Base-by-base conservation (phyloP, 2,888 invertebrate species). In the Monopis laevigella region DNA sequence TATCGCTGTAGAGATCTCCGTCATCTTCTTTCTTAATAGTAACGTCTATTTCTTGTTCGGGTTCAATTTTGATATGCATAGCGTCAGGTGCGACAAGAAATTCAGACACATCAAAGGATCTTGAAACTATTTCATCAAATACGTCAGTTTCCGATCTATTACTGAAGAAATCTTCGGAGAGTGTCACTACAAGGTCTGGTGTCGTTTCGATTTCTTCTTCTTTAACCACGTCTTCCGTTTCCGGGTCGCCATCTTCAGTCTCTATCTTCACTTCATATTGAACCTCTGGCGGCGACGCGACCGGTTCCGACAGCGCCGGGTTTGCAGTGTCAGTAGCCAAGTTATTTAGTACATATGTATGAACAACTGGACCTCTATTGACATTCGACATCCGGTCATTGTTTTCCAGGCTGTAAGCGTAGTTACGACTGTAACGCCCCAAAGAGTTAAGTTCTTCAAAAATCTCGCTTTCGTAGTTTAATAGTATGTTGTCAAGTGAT, bases 361-460 rank as follows among this genome's bases (percentile, higher is more conserved):
- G 77, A 57, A 67, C 55, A 45, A 74, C 58, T 40, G 70, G 63
- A 24, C 59, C 60, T 45, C 62, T 57, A 62, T 62, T 70, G 59
- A 21, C 11, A 27, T 62, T 61, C 64, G 64, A 68, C 49, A 66
- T 73, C 68, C 77, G 77, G 51, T 64, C 72, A 70, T 74, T 77
- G 67, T 72, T 66, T 52, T 61, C 63, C 45, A 55, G n/a, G 8
- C 11, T 53, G 11, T 18, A 2, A 6, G 4, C 19, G 51, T 61
- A 53, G 48, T 55, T 54, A 44, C 57, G 50, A 40, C 59, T 65
- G 54, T 74, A 73, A 2, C 78, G 65, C 2, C 90, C 90, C 35
- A 90, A 68, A 2, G 88, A 86, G 60, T 90, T 88, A 39, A 90
- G 65, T 55, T 89, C 90, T 55, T 85, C 89, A 61, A 89, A 92